These are phyloP conservation scores for Sialia sialis DNA, from an alignment of 2,113 vertebrate genomes.

Conservation along the genomic window DNA sequence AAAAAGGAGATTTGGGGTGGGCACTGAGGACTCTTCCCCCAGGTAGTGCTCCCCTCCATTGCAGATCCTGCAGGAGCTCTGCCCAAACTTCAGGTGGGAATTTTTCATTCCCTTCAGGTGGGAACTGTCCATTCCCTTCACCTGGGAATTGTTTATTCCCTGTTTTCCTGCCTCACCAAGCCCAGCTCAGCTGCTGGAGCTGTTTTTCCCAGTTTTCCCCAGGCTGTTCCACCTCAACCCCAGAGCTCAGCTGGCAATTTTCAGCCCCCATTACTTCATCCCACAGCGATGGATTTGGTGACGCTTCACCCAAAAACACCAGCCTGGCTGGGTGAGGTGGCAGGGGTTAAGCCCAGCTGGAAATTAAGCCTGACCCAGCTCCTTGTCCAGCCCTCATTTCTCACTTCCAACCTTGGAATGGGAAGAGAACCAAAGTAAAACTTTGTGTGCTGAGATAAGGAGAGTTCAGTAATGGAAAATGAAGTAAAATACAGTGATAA, in stretches of 20 bases:
- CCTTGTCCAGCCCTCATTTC: background rate
- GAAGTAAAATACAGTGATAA: background rate
- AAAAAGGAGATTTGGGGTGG: background rate
- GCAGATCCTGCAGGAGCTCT: background rate
- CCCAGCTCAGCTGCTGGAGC: background rate
- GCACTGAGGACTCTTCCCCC: background rate
- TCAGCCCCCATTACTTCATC: background rate
- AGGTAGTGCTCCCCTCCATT: background rate
- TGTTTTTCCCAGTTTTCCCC: background rate
- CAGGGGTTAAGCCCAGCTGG: background rate
- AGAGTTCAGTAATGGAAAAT: too few species aligned
- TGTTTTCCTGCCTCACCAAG: background rate
- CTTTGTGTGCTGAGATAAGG: background rate
- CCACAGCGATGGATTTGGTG: background rate
- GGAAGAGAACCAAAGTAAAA: background rate
- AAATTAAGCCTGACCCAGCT: background rate
- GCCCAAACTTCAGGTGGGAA: background rate
- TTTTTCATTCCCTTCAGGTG: too few species aligned
- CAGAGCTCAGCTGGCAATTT: background rate
- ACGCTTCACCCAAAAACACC: rapidly evolving
- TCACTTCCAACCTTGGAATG: background rate
- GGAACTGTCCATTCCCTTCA: too few species aligned
- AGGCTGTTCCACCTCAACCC: background rate
- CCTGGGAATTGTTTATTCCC: background rate
- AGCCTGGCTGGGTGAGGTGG: rapidly evolving